Percentiles rank a stretch among this genome's conserved stretches.
These are phyloP conservation scores for Steinernema feltiae DNA, from an alignment of 1,140 invertebrate genomes.

Conservation along the genomic window DNA sequence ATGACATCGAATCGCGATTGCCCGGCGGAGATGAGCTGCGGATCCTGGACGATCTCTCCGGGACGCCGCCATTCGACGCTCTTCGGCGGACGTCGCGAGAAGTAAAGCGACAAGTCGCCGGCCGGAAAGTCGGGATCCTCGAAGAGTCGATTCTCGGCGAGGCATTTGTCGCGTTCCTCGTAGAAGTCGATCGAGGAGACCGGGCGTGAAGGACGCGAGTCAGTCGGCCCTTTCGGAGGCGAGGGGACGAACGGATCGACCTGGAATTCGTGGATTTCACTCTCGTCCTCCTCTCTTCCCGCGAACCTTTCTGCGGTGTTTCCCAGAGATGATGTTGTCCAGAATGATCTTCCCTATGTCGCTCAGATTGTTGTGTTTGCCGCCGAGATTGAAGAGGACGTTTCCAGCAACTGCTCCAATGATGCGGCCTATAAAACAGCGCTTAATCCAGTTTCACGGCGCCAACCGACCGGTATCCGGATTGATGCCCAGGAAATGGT, in stretches of 20 bases:
- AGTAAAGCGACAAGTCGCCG: conserved; percentile 60
- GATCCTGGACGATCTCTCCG: conserved; percentile 23
- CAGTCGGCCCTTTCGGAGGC: conserved; percentile 28
- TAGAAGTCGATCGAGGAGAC: conserved; percentile 41
- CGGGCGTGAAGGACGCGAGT: background rate
- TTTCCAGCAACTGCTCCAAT: conserved; percentile 48
- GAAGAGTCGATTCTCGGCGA: conserved; percentile 58
- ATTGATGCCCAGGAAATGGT: conserved; percentile 6
- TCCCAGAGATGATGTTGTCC: conserved; percentile 56
- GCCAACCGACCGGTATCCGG: background rate
- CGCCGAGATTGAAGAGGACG: conserved; percentile 44
- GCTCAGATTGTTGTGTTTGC: conserved; percentile 54
- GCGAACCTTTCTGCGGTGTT: conserved; percentile 46
- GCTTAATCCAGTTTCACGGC: background rate
- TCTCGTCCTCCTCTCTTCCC: background rate
- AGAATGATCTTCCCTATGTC: conserved; percentile 56
- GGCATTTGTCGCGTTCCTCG: conserved; percentile 38
- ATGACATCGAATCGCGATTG: conserved; percentile 91
- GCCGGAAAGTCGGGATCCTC: conserved; percentile 63
- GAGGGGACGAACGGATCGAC: conserved; percentile 56
- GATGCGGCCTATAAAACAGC: conserved; percentile 45
- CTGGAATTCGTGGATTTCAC: conserved; percentile 26
- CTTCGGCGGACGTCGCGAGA: conserved; percentile 59
- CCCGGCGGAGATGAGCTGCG: conserved; percentile 84
- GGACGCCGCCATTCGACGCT: conserved; percentile 62